A percentile compares a stretch with the other conserved stretches of the same genome.
These are phyloP conservation scores for Acrossocheilus wenchowensis DNA, from an alignment of 2,797 vertebrate genomes.

Conservation along the genomic window DNA sequence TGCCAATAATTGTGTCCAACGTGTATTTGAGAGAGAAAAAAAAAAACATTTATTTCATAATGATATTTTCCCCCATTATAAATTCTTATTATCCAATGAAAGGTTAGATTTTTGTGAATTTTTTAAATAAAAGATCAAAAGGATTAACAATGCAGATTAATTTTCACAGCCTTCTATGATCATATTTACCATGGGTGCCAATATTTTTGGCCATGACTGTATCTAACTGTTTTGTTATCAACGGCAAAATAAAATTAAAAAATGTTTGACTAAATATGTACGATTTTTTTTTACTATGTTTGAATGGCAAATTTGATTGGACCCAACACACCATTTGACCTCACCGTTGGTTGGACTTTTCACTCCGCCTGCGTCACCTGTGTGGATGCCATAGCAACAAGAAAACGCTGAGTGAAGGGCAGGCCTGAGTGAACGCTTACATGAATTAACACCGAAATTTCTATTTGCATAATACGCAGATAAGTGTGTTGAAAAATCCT, in stretches of 20 bases:
- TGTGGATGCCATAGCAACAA: conserved; percentile 38
- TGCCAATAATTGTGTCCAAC: no score
- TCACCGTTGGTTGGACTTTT: background rate
- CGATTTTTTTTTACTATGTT: no score
- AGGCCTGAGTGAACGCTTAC: background rate
- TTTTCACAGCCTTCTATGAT: no score
- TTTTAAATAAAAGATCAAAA: no score
- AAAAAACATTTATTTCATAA: no score
- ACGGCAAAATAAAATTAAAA: background rate
- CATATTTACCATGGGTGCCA: no score
- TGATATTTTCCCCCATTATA: no score
- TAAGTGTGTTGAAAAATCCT: background rate
- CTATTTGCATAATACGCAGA: background rate
- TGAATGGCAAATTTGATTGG: background rate
- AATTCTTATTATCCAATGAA: no score
- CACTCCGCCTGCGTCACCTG: background rate
- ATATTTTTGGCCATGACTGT: no score
- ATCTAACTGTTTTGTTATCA: background rate
- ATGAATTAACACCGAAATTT: background rate
- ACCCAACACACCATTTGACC: background rate
- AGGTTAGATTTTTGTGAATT: no score
- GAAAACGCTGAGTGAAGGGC: background rate
- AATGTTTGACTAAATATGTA: background rate
- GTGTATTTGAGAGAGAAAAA: no score
- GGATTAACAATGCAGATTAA: no score